Evolutionary conservation across 2,888 invertebrate species (phyloP), one percentile per base, ranked within the genome.

Genomic region (Lathronympha strigana): DNA sequence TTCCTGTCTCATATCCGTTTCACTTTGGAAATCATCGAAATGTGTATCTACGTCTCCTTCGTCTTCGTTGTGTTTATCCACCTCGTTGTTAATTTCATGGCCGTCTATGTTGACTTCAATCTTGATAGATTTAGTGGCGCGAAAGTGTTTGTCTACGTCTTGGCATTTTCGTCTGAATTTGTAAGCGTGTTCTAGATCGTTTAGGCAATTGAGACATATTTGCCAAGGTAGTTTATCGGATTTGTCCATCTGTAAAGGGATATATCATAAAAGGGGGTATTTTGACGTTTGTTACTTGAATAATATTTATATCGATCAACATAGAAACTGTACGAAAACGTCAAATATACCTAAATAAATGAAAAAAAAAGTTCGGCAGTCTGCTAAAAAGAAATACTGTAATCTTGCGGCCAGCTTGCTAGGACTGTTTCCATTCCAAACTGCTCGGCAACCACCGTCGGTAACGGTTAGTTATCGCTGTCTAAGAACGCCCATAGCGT

Each of bases 91-190:
- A 4, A 62, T 74, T 3, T 72, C 68, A 17, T 68, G 66, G 9
- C 74, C 71, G 4, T 84, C 82, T 0, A 61, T 6, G 25, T 67
- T 64, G 36, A 78, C 61, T 76, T 90, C 88, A 0, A 81, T 57
- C 80, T 90, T 90, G 25, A 90, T 80, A 51, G 71, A 73, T 28
- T 73, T 72, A 0, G 67, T 54, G 2, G 50, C 54, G 61, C 87
- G 79, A 8, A 83, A 77, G 28, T 81, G 79, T 73, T 84, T 83
- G 66, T 92, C 90, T 1, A 82, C 73, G 17, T 86, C 82, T 72
- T 88, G 90, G 76, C 92, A 92, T 84, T 87, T 89, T 64, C 82
- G 80, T 69, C 92, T 78, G 68, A 93, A 93, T 73, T 87, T 91
- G 73, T 85, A 92, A 3, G 92, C 92, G 57, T 80, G 85, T 67